phyloP scores from a whole-genome alignment of 2,113 vertebrate species.

The Engystomops pustulosus region DNA sequence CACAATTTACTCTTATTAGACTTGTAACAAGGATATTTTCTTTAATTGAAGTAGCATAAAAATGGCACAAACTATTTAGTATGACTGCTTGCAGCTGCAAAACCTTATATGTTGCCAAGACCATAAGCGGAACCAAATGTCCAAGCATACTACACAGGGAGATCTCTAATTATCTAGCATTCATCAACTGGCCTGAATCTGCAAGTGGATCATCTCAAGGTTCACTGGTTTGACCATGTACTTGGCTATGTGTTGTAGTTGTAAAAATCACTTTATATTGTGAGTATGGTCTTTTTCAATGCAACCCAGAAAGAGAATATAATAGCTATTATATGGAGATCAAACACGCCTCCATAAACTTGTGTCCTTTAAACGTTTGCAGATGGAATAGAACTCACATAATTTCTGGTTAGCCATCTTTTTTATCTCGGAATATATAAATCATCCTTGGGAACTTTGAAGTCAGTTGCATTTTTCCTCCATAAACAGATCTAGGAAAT shows the following conservation, averaged over 20 bases:
- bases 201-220: conserved; percentile 16
- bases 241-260: neutral
- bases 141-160: neutral
- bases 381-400: neutral
- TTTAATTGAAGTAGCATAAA: neutral
- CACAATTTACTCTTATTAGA: conserved; percentile 4
- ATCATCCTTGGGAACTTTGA: no score
- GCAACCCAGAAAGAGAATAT: neutral
- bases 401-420: neutral
- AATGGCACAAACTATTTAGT: neutral
- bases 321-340: neutral
- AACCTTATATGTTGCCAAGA: conserved; percentile 12
- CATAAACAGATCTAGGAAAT: neutral
- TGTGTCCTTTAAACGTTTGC: neutral
- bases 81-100: conserved; percentile 31
- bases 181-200: conserved; percentile 8
- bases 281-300: neutral
- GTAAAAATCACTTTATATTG: conserved; percentile 21
- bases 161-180: conserved; percentile 18
- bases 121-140: conserved; percentile 29
- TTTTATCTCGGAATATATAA: no score
- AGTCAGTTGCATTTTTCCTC: neutral
- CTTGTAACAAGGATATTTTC: neutral
- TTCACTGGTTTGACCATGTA: conserved; percentile 26
- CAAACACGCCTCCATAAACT: neutral